Base-by-base conservation (phyloP, 2,797 vertebrate species). In the Podarcis siculus region DNA sequence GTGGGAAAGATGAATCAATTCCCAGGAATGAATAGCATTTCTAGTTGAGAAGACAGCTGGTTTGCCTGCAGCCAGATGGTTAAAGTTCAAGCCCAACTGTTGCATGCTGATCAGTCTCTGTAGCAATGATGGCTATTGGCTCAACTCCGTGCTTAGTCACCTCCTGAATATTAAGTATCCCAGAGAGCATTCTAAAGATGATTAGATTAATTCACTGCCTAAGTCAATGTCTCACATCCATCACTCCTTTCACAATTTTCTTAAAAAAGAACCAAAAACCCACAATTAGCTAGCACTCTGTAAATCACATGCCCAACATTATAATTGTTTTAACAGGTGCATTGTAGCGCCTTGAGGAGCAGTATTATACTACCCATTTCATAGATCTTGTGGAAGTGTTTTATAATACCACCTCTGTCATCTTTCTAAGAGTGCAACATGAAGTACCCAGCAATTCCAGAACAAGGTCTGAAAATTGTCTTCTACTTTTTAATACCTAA, bases 1-100 rank as follows among this genome's bases (percentile, higher is more conserved):
- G 88, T 89, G 88, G 87, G 80, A 94, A 92, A 90, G 82, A 89
- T 79, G 86, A 94, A 95, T 71, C 94, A 94, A 87, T 91, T 90
- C 64, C 61, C 83, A 92, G 80, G 89, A 89, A 93, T 93, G 91
- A 95, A 93, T 93, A 88, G 67, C 82, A 82, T 92, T 93, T 91
- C 86, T 91, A 94, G 86, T 86, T 93, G 2, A 0, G 90, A 93
- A 94, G 89, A 89, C 95, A 96, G 94, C 95, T 96, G 95, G 90
- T 93, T 95, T 93, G 64, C 87, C 81, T 67, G 15, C 0, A 32
- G 88, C 87, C 96, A 96, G 89, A 93, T 96, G 96, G 96, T 88
- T 87, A 90, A 88, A 88, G 89, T 94, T 94, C 87, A 92, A 90
- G 93, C 89, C 94, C 95, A 96, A 89, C 93, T 94, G 93, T 91